Conservation (phyloP, 1,140 invertebrate species). For the Sitobion miscanthi region DNA sequence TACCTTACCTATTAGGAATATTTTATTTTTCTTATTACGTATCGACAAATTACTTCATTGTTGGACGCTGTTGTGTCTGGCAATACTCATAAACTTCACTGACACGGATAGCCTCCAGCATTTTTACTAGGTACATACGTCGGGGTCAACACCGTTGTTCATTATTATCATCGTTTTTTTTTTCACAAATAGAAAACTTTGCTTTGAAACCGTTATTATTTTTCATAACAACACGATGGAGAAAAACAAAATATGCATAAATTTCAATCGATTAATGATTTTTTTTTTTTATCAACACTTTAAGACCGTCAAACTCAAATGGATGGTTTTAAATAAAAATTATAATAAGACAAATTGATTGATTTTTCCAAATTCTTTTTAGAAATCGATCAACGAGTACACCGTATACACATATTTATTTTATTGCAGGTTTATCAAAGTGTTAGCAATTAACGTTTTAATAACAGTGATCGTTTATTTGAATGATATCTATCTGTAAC, state of each 20-base stretch:
- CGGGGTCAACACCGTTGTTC: not conserved
- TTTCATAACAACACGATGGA: not conserved
- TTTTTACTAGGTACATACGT: not conserved
- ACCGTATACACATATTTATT: not conserved
- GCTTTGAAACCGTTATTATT: not conserved
- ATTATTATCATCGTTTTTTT: not conserved
- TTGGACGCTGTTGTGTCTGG: not conserved
- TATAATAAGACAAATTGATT: not conserved
- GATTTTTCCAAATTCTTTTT: not conserved
- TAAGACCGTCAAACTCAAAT: not conserved
- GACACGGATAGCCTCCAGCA: not conserved
- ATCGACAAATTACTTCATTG: not conserved
- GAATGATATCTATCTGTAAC: not conserved
- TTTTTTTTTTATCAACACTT: not conserved
- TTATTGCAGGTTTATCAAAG: not conserved
- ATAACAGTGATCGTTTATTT: not conserved
- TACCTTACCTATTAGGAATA: not conserved
- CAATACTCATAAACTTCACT: not conserved
- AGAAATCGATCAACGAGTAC: not conserved
- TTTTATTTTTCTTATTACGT: not conserved
- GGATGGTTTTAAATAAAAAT: not conserved
- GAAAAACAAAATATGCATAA: not conserved
- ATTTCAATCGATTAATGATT: not conserved
- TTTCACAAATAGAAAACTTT: not conserved
- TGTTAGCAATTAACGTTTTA: not conserved